These are phyloP conservation scores for Drosophila nr. fundita DNA, from an alignment of 2,888 invertebrate species.

Conservation along the genomic window DNA sequence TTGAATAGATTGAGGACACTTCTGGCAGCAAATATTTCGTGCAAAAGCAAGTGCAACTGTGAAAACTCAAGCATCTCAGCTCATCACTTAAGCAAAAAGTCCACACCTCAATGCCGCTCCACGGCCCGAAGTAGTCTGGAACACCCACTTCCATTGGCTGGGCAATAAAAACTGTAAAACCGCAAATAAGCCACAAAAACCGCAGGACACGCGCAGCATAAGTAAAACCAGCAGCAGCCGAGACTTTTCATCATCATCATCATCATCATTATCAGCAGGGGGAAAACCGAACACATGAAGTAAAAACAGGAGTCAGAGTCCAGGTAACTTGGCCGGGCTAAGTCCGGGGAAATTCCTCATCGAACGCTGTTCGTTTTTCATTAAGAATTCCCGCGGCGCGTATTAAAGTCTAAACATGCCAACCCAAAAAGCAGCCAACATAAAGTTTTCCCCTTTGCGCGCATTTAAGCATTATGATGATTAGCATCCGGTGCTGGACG, in stretches of 20 bases:
- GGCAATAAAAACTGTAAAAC: conserved; percentile 66
- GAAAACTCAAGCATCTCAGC: conserved; percentile 22
- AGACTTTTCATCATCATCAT: conserved; percentile 39
- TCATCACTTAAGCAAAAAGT: conserved; percentile 64
- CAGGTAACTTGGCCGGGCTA: conserved; percentile 59
- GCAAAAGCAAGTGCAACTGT: conserved; percentile 18
- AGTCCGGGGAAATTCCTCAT: conserved; percentile 64
- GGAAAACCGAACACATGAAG: conserved; percentile 64
- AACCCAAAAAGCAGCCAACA: conserved; percentile 51
- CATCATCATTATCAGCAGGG: conserved; percentile 41
- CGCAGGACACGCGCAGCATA: conserved; percentile 70
- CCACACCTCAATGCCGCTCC: conserved; percentile 64
- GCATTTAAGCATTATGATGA: conserved; percentile 64
- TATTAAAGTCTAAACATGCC: conserved; percentile 82
- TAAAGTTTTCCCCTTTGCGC: conserved; percentile 62
- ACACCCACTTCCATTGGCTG: conserved; percentile 63
- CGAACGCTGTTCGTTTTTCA: conserved; percentile 60
- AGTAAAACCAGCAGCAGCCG: conserved; percentile 36
- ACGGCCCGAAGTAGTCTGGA: conserved; percentile 18
- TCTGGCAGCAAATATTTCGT: conserved; percentile 18
- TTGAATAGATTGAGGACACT: conserved; percentile 4
- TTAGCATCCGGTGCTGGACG: conserved; percentile 69
- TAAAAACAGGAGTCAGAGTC: conserved; percentile 26
- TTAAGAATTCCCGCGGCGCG: conserved; percentile 78
- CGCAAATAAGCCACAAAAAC: conserved; percentile 71